A percentile compares a stretch with the other conserved stretches of the same genome.
These are phyloP conservation scores for Apis laboriosa DNA, from an alignment of 1,140 invertebrate species.

Conservation along the genomic window DNA sequence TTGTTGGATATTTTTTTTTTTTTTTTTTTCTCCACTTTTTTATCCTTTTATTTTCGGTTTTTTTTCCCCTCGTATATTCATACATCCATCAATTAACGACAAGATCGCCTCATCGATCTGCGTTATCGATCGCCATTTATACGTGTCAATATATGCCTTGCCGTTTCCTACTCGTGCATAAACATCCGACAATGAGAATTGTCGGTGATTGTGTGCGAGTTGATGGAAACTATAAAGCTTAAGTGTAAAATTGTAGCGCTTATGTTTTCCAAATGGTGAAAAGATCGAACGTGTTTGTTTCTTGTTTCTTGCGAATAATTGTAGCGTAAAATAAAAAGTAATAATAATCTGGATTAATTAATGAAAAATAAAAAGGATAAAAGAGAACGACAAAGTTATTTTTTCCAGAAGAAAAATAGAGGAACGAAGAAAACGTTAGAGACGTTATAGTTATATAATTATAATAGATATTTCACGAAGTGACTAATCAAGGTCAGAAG, in stretches of 20 bases:
- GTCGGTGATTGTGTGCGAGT: background rate
- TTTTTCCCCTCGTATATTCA: background rate
- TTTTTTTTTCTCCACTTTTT: background rate
- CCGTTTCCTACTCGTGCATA: slow-evolving; percentile 31
- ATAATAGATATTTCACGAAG: too few relatives aligned
- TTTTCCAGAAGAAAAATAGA: too few relatives aligned
- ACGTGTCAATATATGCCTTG: slow-evolving; percentile 23
- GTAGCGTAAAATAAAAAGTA: too few relatives aligned
- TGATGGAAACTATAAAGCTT: background rate
- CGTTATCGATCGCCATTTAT: slow-evolving; percentile 35
- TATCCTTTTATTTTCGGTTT: background rate
- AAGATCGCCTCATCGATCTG: slow-evolving; percentile 8
- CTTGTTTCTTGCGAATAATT: too few relatives aligned
- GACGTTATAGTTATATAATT: too few relatives aligned
- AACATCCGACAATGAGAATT: slow-evolving; percentile 41
- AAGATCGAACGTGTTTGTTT: too few relatives aligned
- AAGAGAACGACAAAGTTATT: too few relatives aligned
- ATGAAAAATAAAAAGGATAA: too few relatives aligned
- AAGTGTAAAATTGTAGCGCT: too few relatives aligned
- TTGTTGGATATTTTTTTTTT: background rate
- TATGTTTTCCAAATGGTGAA: too few relatives aligned
- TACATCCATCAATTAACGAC: slow-evolving; percentile 17
- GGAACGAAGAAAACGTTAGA: too few relatives aligned
- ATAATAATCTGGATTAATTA: too few relatives aligned
- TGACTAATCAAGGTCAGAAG: background rate